phyloP scores from a whole-genome alignment of 2,797 vertebrate species.

The Scolopax bukidnonensis region DNA sequence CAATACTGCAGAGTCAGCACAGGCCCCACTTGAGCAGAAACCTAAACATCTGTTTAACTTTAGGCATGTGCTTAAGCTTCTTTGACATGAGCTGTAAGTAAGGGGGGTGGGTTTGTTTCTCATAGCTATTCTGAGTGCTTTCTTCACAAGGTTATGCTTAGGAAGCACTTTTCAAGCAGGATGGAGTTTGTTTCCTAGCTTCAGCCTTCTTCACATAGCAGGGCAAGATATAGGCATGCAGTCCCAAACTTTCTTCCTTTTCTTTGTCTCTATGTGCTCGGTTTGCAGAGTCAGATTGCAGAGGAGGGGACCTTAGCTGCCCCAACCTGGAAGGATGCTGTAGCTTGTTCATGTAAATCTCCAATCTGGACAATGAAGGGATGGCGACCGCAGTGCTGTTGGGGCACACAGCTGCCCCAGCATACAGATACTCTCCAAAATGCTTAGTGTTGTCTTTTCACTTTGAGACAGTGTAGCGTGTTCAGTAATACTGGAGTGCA shows the following conservation, averaged over 20 bases:
- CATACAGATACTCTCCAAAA: neutral
- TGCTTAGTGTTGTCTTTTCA: neutral
- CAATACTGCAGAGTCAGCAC: conserved; percentile 44
- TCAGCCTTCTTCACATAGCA: neutral
- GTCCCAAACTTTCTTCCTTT: neutral
- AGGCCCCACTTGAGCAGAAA: neutral
- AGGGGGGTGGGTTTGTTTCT: neutral
- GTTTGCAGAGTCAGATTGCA: neutral
- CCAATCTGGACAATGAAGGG: neutral
- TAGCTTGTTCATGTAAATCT: neutral
- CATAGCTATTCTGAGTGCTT: neutral
- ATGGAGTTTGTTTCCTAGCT: neutral
- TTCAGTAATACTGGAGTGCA: neutral
- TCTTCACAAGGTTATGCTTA: neutral
- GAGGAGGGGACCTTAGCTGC: neutral
- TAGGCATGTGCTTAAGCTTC: conserved; percentile 17
- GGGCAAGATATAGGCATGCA: neutral
- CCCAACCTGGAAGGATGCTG: neutral
- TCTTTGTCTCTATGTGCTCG: neutral
- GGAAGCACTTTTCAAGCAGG: neutral
- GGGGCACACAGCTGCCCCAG: neutral
- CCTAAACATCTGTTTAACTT: conserved; percentile 58
- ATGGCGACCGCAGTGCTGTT: neutral
- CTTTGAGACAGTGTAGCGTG: neutral
- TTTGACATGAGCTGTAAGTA: neutral